Conservation (phyloP, 1,140 invertebrate genomes). For the Dinoponera quadriceps region DNA sequence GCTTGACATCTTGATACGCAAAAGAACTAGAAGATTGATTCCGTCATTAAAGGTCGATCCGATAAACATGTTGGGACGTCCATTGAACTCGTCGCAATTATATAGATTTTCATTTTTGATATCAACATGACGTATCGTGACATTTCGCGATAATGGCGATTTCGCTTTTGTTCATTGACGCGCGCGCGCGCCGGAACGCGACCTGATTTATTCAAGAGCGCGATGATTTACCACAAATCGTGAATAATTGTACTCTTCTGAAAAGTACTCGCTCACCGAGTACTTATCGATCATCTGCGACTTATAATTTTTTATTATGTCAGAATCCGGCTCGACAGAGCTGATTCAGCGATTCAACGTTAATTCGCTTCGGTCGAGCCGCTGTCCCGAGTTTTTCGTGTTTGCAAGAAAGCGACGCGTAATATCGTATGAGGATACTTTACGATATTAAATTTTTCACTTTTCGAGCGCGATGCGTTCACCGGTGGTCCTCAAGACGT, state of each 20-base stretch:
- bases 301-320: background rate
- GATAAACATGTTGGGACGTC: background rate
- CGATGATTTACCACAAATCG: background rate
- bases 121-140: background rate
- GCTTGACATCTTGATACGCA: background rate
- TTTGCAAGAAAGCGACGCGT: background rate
- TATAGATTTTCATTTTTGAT: background rate
- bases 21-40: background rate
- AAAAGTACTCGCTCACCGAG: background rate
- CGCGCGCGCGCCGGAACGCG: background rate
- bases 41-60: background rate
- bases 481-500: constrained; percentile 28
- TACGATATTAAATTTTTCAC: constrained; percentile 6
- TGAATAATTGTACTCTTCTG: constrained; percentile 23
- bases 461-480: constrained; percentile 14
- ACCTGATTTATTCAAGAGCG: background rate
- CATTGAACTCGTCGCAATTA: background rate
- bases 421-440: constrained; percentile 9
- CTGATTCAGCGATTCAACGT: background rate
- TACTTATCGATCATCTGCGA: background rate
- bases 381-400: background rate
- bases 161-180: background rate
- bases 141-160: background rate
- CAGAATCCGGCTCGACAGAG: background rate
- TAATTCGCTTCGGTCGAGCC: background rate